Base-by-base conservation (phyloP, 1,140 invertebrate genomes). In the Laodelphax striatellus region DNA sequence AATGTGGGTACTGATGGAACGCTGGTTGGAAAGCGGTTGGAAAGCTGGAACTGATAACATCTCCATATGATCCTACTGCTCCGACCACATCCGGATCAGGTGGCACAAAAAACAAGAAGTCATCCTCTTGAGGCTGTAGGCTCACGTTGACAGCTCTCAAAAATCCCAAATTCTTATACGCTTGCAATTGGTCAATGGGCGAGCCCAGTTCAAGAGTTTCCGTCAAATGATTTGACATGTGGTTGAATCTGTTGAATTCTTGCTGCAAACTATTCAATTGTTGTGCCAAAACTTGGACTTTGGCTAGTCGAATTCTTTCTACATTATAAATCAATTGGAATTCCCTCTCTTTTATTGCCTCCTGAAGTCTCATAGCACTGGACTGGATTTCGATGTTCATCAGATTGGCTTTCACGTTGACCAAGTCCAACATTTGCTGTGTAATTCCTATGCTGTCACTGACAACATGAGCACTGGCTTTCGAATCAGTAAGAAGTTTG, bases 341-440 rank as follows among this genome's bases (percentile, higher is more conserved):
- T 69, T 93, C 87, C 11, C 90, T 78, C 65, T 88, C 85, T 74
- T 93, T 88, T 21, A 94, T 76, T 17, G 85, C 87, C 10, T 68
- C 72, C 11, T 82, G 78, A 1, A 77, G 77, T 62, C 85, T 79
- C 52, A 81, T 78, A 11, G 86, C 77, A 0, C 82, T 84, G 52
- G 79, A 76, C 67, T 85, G 80, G 50, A 90, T 84, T 65, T 87
- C 86, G 52, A 76, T 76, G 57, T 83, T 82, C 31, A 87, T 84
- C 55, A 78, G 80, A 64, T 85, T 81, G 8, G 82, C 80, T 41
- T 82, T 78, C 52, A 80, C 72, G 72, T 86, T 84, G 16, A 85
- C 80, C 63, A 79, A 78, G 66, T 87, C 84, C 55, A 83, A 78
- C 68, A 84, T 82, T 55, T 76, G 74, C 66, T 84, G 81, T 24